phyloP scores from a whole-genome alignment of 2,113 vertebrate genomes.

The Syngnathus floridae region DNA sequence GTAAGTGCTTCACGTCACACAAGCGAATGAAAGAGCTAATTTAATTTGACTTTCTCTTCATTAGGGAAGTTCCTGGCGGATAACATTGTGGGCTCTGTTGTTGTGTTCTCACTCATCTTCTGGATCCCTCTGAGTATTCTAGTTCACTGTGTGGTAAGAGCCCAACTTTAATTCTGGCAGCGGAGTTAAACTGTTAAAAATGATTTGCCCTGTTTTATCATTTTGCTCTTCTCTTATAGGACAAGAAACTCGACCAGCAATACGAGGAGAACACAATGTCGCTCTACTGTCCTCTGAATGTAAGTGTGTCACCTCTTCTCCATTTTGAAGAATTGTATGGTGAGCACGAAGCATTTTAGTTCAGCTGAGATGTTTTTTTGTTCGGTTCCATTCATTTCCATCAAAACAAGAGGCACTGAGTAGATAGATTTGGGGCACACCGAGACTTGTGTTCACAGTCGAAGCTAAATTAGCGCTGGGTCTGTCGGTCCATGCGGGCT shows the following conservation, averaged over 20 bases:
- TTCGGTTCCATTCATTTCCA: neutral
- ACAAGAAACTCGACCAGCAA: constrained; percentile 91
- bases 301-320: constrained; percentile 68
- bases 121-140: constrained; percentile 98
- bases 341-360: neutral
- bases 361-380: neutral
- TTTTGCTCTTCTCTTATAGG: constrained; percentile 63
- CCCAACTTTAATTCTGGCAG: neutral
- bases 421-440: neutral
- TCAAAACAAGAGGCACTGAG: neutral
- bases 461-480: constrained; percentile 4
- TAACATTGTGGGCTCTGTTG: constrained; percentile 97
- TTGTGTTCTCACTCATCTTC: constrained; percentile 92
- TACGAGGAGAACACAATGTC: constrained; percentile 84
- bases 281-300: constrained; percentile 78
- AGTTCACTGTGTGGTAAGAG: constrained; percentile 95
- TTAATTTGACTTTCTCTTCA: constrained; percentile 15
- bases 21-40: neutral
- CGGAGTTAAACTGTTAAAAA: neutral
- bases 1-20: constrained; percentile 59
- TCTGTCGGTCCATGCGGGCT: constrained; percentile 38
- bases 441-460: neutral
- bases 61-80: constrained; percentile 95
- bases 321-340: neutral
- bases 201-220: neutral